These are phyloP conservation scores for Lordiphosa stackelbergi DNA, from an alignment of 1,140 invertebrate species.

Conservation along the genomic window DNA sequence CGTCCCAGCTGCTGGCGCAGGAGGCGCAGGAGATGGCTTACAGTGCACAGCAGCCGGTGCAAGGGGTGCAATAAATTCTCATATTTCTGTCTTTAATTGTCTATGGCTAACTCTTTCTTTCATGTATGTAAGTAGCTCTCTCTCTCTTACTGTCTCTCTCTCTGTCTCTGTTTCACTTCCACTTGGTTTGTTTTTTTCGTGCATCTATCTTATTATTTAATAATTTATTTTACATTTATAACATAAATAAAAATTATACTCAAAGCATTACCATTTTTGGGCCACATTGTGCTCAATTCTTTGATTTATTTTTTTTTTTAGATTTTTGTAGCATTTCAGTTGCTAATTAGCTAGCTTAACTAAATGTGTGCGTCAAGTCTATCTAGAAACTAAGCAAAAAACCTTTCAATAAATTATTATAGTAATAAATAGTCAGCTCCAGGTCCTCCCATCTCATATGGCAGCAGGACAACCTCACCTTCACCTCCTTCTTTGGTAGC, in stretches of 20 bases:
- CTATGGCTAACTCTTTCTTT: constrained; percentile 1
- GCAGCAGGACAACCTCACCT: constrained; percentile 55
- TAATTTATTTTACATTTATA: constrained; percentile 55
- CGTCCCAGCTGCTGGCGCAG: constrained; percentile 65
- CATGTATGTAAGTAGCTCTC: constrained; percentile 24
- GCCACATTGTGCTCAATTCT: constrained; percentile 49
- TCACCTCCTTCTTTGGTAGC: constrained; percentile 58
- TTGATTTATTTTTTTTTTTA: constrained; percentile 42
- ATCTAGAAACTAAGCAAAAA: constrained; percentile 28
- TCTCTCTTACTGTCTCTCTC: constrained; percentile 4
- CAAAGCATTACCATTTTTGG: constrained; percentile 36
- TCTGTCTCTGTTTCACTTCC: constrained; percentile 14
- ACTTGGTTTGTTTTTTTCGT: constrained; percentile 23
- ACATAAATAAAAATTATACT: constrained; percentile 38
- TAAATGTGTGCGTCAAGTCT: constrained; percentile 65
- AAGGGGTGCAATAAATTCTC: constrained; percentile 45
- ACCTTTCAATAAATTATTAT: constrained; percentile 57
- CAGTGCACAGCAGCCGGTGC: constrained; percentile 79
- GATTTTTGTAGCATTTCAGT: constrained; percentile 64
- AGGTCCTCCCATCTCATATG: constrained; percentile 51
- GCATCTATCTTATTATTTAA: constrained; percentile 38
- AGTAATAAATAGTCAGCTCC: constrained; percentile 39
- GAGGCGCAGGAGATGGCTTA: constrained; percentile 83
- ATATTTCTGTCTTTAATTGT: constrained; percentile 1
- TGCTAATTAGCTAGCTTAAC: constrained; percentile 57